Base-by-base conservation (phyloP, 1,140 invertebrate species). In the Armadillidium nasatum region DNA sequence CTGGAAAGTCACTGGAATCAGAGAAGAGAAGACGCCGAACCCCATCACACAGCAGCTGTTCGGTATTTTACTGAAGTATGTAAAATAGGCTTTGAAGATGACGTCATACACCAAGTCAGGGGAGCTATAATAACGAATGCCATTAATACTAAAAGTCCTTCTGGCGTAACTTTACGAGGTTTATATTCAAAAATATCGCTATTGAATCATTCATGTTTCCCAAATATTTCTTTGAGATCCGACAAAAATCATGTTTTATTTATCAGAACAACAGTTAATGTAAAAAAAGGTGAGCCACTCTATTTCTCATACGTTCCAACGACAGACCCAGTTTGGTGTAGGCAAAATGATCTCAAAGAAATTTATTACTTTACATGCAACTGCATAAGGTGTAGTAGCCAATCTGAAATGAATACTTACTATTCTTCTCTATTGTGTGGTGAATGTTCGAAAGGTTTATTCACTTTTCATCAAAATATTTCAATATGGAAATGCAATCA, bases 141-240 rank as follows among this genome's bases (percentile, higher is more conserved):
- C 71, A 75, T 76, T 44, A 74, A 78, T 50, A 76, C 72, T 66
- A 50, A 44, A 22, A 81, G 69, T 22, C 45, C 67, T 6, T 74
- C 73, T 19, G 76, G 70, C 91, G 72, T 78, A 13, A 74, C 72
- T 11, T 77, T 79, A 0, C 84, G 89, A 44, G 91, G 90, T 0
- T 85, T 94, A 44, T 94, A 90, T 83, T 88, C 92, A 81, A 84
- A 83, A 13, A 86, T 91, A 0, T 93, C 91, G 0, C 89, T 93
- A 83, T 83, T 92, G 44, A 92, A 94, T 81, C 92, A 94, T 85
- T 90, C 87, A 78, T 94, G 93, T 83, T 84, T 92, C n/a, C n/a
- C n/a, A 0, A 94, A 93, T 84, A 90, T 92, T 82, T 88, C 88
- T n/a, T 93, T 94, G 82, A 91, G 89, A 77, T 93, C 93, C 82